phyloP scores from a whole-genome alignment of 2,888 invertebrate genomes.

The Cetonia aurata region DNA sequence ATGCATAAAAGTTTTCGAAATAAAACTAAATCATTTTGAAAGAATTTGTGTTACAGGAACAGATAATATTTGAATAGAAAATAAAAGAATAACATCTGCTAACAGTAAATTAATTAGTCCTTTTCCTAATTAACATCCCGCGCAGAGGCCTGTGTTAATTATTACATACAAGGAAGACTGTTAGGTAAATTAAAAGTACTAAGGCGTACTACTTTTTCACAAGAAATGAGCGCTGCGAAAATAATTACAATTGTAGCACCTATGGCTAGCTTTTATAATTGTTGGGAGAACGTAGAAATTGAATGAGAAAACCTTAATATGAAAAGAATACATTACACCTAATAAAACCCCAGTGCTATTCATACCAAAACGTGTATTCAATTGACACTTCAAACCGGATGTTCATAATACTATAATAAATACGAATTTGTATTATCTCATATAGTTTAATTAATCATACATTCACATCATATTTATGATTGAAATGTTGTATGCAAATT shows the following conservation, averaged over 20 bases:
- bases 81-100: background rate
- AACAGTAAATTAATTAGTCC: constrained; percentile 32
- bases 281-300: background rate
- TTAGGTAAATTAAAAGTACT: background rate
- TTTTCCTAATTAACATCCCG: constrained; percentile 18
- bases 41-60: no score
- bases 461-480: no score
- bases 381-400: constrained; percentile 28
- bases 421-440: background rate
- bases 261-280: background rate
- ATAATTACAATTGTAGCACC: constrained; percentile 15
- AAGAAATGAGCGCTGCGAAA: background rate
- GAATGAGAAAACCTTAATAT: constrained; percentile 2
- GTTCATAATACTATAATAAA: constrained; percentile 1
- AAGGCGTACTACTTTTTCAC: background rate
- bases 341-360: constrained; percentile 11
- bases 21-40: no score
- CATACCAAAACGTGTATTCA: background rate
- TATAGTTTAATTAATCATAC: no score
- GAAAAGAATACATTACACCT: background rate
- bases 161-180: background rate
- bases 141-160: constrained; percentile 15
- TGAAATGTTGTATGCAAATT: no score
- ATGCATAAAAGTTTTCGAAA: no score
- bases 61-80: no score